Conservation (phyloP, 2,888 invertebrate species). For the Philereme transversata region DNA sequence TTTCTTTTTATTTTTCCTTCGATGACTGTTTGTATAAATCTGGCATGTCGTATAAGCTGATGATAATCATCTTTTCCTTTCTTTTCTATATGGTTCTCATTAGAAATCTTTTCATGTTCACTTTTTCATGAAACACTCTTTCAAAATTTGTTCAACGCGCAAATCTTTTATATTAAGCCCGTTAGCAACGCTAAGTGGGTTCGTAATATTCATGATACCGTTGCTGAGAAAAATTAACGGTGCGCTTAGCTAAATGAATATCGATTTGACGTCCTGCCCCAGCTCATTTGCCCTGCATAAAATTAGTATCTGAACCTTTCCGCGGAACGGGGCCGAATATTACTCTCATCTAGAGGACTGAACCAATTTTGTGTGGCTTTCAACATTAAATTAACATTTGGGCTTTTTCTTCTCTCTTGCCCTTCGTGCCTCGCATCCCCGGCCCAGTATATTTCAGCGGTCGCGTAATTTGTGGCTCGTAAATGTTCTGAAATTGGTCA, state of each 20-base stretch:
- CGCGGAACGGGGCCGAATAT: constrained; percentile 67
- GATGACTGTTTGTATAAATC: too few species aligned
- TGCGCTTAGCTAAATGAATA: constrained; percentile 75
- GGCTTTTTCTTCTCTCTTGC: constrained; percentile 74
- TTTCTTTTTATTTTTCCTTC: too few species aligned
- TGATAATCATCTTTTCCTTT: too few species aligned
- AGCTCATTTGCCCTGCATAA: constrained; percentile 78
- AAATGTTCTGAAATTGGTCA: constrained; percentile 85
- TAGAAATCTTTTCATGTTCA: too few species aligned
- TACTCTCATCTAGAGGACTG: constrained; percentile 73
- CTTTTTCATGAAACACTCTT: not conserved
- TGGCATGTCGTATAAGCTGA: too few species aligned
- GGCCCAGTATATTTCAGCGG: constrained; percentile 81
- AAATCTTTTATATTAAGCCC: constrained; percentile 31
- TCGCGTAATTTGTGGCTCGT: constrained; percentile 84
- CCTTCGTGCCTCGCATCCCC: constrained; percentile 66
- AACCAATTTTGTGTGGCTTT: constrained; percentile 78
- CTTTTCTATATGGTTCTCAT: too few species aligned
- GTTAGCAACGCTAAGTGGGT: constrained; percentile 52
- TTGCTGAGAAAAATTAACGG: constrained; percentile 69
- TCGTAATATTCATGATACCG: constrained; percentile 68
- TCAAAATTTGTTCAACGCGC: constrained; percentile 6
- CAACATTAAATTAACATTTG: constrained; percentile 82
- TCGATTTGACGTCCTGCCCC: constrained; percentile 68
- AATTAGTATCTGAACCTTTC: constrained; percentile 76